These are phyloP conservation scores for Leptodactylus fallax DNA, from an alignment of 2,797 vertebrate species.

Conservation along the genomic window DNA sequence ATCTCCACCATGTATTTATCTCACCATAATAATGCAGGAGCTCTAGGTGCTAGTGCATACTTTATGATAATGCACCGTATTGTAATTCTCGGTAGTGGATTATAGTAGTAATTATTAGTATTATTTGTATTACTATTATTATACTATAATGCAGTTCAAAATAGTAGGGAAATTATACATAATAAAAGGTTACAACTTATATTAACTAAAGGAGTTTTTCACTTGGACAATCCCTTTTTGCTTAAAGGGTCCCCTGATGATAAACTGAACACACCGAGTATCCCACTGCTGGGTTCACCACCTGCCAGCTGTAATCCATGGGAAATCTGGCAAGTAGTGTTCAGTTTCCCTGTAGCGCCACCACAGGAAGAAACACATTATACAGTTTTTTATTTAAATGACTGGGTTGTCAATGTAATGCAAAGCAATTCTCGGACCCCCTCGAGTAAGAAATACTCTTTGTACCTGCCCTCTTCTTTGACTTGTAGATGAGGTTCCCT, in stretches of 20 bases:
- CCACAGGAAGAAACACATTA: neutral
- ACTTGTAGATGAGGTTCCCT: too few relatives aligned
- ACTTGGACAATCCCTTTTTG: too few relatives aligned
- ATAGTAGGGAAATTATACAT: neutral
- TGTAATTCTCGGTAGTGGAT: neutral
- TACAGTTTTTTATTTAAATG: neutral
- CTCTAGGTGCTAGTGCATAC: neutral
- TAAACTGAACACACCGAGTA: too few relatives aligned
- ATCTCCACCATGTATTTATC: neutral
- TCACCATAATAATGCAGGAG: neutral
- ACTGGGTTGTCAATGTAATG: neutral
- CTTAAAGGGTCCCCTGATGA: too few relatives aligned
- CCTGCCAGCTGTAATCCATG: too few relatives aligned
- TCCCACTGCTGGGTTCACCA: too few relatives aligned
- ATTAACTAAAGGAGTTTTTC: too few relatives aligned
- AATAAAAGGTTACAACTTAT: neutral
- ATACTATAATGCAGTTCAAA: neutral
- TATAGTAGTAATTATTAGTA: neutral
- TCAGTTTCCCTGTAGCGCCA: neutral
- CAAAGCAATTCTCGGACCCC: neutral
- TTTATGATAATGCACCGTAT: neutral
- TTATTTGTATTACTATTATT: neutral
- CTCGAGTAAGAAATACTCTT: too few relatives aligned
- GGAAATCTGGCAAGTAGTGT: too few relatives aligned
- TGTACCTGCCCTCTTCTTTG: too few relatives aligned